A percentile compares a stretch with the other conserved stretches of the same genome.
These are phyloP conservation scores for Leucoraja erinaceus DNA, from an alignment of 2,113 vertebrate genomes.

Conservation along the genomic window DNA sequence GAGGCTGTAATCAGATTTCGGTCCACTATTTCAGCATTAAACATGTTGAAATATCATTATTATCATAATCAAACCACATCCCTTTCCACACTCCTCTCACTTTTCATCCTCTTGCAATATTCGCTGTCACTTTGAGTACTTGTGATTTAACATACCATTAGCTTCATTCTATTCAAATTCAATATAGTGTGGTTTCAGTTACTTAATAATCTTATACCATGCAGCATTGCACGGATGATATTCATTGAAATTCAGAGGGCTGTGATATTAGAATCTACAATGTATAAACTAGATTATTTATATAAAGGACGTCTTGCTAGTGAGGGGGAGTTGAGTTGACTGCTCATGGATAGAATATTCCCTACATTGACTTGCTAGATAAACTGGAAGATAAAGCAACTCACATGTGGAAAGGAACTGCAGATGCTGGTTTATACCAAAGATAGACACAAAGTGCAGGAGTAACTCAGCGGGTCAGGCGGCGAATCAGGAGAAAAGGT, in stretches of 20 bases:
- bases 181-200: slow-evolving; percentile 37
- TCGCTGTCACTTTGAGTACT: slow-evolving; percentile 24
- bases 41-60: slow-evolving; percentile 32
- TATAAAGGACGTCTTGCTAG: slow-evolving; percentile 10
- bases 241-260: slow-evolving; percentile 37
- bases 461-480: no score
- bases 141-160: slow-evolving; percentile 38
- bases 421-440: no score
- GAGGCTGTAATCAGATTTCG: not conserved
- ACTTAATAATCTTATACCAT: slow-evolving; percentile 37
- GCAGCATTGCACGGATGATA: slow-evolving; percentile 17
- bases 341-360: slow-evolving; percentile 7
- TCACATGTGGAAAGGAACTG: not conserved
- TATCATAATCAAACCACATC: slow-evolving; percentile 34
- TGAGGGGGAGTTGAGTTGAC: slow-evolving; percentile 21
- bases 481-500: no score
- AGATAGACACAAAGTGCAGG: no score
- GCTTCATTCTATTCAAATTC: slow-evolving; percentile 30
- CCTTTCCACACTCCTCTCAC: slow-evolving; percentile 23
- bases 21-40: slow-evolving; percentile 31
- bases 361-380: not conserved
- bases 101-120: slow-evolving; percentile 36
- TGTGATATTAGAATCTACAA: slow-evolving; percentile 34
- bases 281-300: slow-evolving; percentile 33
- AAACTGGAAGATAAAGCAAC: slow-evolving; percentile 15